Evolutionary conservation across 2,113 vertebrate genomes (phyloP), one percentile per base, ranked within the genome.

Genomic region (Nothobranchius kuhntae): DNA sequence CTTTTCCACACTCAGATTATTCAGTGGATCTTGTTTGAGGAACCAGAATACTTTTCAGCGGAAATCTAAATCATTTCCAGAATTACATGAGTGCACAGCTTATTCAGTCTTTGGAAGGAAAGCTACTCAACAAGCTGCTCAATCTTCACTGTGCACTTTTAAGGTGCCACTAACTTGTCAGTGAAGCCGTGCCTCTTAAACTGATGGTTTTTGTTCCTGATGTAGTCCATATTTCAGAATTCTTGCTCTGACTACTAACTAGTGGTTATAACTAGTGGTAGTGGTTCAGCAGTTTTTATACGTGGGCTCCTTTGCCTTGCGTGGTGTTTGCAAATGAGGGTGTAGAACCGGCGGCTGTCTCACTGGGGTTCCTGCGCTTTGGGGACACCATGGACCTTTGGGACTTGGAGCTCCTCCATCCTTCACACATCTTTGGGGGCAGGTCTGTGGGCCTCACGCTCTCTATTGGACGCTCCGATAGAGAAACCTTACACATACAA

Each of bases 111-210:
- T 40, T 40, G 4, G 38, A 40, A 40, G 38, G 38, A 71, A 77
- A 80, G 73, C 87, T 60, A 81, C 73, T 86, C 84, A 81, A 80
- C 75, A 67, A 83, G 59, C 69, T 57, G 54, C 75, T 76, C 70
- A 83, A 83, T 84, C 74, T 86, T 40, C 83, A 77, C 81, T 85
- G 84, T 80, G 76, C 75, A 77, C 88, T 89, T 86, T 90, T 87
- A 89, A 89, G 77, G 80, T 79, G 83, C 88, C 79, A 77, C 71
- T 86, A 65, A 85, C 90, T 87, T 91, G 85, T 87, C 87, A 90
- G 44, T 62, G 71, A 81, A 71, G 72, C 76, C 89, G 82, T 71
- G 86, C 86, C 77, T 81, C 83, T 90, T 86, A 40, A 87, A 90
- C 82, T 87, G 79, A 87, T 87, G 65, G 51, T 13, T 68, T 71